These are phyloP conservation scores for Varanus komodoensis DNA, from an alignment of 2,113 vertebrate species.

Conservation along the genomic window DNA sequence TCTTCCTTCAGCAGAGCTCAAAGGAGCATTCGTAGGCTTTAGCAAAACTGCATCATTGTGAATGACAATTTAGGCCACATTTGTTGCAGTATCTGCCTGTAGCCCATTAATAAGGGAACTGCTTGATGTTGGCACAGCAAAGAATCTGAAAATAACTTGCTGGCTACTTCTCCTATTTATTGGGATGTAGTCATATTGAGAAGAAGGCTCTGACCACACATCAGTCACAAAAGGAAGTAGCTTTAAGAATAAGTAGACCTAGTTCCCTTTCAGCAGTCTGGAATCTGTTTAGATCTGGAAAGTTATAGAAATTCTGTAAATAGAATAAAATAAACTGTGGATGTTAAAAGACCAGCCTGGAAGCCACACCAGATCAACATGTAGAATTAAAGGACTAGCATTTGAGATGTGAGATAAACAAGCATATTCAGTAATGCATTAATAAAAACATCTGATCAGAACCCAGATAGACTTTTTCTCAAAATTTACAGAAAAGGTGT, in stretches of 20 bases:
- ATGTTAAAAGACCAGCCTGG: accelerated
- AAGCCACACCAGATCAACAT: slow-evolving; percentile 13
- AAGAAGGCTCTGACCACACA: slow-evolving; percentile 17
- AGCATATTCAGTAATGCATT: background rate
- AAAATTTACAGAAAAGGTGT: background rate
- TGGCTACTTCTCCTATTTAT: background rate
- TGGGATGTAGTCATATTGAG: background rate
- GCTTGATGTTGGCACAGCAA: slow-evolving; percentile 25
- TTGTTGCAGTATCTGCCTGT: slow-evolving; percentile 48
- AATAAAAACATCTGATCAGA: background rate
- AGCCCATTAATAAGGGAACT: slow-evolving; percentile 28
- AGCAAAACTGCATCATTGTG: background rate
- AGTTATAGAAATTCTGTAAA: too few species aligned
- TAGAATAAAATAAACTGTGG: background rate
- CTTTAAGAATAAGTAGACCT: slow-evolving; percentile 30
- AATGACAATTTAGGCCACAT: background rate
- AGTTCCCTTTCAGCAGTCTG: too few species aligned
- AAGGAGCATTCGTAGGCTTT: background rate
- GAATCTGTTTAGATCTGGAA: too few species aligned
- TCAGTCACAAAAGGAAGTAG: slow-evolving; percentile 4
- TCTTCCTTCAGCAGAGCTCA: background rate
- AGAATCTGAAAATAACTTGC: slow-evolving; percentile 24
- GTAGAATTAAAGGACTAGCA: slow-evolving; percentile 27
- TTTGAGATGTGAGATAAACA: background rate
- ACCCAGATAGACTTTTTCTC: background rate